Percentiles rank a stretch among this genome's conserved stretches.
Conservation (phyloP, 35 echinoderm and acorn worm species). For the Heliocidaris erythrogramma region DNA sequence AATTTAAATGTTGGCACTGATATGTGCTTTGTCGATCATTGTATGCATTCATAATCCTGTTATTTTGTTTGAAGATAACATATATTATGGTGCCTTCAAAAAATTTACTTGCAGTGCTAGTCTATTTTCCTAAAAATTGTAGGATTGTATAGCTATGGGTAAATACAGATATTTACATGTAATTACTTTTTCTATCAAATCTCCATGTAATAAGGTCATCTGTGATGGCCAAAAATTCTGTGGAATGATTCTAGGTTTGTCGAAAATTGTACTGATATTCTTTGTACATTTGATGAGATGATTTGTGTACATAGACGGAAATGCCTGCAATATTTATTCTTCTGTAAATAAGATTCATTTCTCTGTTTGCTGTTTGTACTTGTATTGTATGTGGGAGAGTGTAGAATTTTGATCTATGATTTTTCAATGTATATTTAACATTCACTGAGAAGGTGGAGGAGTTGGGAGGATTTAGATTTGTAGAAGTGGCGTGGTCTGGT, state of each 20-base stretch:
- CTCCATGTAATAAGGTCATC: neutral
- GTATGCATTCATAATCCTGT: no score
- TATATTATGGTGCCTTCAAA: slow-evolving; percentile 2
- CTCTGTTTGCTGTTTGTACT: neutral
- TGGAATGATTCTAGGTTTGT: neutral
- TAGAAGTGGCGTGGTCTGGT: no score
- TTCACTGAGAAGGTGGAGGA: no score
- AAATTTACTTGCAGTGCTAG: neutral
- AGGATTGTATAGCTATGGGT: neutral
- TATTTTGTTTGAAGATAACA: neutral
- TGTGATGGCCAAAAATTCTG: neutral
- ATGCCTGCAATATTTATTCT: neutral
- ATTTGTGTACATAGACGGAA: neutral
- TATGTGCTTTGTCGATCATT: no score
- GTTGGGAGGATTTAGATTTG: no score
- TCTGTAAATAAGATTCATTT: neutral
- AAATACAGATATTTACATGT: neutral
- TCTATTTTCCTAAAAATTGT: neutral
- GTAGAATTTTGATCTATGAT: neutral
- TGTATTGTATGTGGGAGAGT: neutral
- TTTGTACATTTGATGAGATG: neutral
- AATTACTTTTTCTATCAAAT: neutral
- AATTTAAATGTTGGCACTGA: no score
- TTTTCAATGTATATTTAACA: neutral
- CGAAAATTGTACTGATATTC: neutral